Percentiles rank a stretch among this genome's conserved stretches.
Evolutionary conservation across 2,888 invertebrate species (phyloP).

Genomic region (Blastobasis lacticolella): DNA sequence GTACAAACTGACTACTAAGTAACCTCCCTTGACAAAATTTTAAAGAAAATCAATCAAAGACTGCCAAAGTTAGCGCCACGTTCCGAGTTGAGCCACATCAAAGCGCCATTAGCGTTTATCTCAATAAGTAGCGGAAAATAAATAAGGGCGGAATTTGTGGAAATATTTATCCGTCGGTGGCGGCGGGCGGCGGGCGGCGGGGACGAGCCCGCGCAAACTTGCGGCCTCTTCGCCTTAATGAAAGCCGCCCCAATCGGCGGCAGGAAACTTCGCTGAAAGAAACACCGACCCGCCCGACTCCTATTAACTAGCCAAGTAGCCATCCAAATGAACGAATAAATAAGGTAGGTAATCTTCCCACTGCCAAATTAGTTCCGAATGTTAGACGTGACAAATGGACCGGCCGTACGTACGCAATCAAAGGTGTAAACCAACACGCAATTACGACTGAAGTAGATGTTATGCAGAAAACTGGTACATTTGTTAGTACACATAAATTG

Average conservation of each 20-base stretch:
- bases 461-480: too few species aligned
- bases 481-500: too few species aligned
- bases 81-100: constrained; percentile 61
- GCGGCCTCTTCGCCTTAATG: constrained; percentile 64
- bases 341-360: constrained; percentile 5
- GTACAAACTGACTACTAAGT: constrained; percentile 31
- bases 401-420: too few species aligned
- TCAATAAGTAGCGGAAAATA: constrained; percentile 59
- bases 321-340: constrained; percentile 11
- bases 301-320: constrained; percentile 27
- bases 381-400: neutral
- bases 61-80: constrained; percentile 57
- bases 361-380: constrained; percentile 5
- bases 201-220: constrained; percentile 40
- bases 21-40: constrained; percentile 35
- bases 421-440: too few species aligned
- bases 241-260: constrained; percentile 50
- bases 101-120: constrained; percentile 68
- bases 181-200: constrained; percentile 27
- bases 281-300: constrained; percentile 34
- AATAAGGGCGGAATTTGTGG: constrained; percentile 66
- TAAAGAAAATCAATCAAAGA: constrained; percentile 61
- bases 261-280: constrained; percentile 53
- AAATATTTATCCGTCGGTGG: constrained; percentile 57
- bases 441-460: too few species aligned